These are phyloP conservation scores for Limnothrissa miodon DNA, from an alignment of 2,113 vertebrate species.

Conservation along the genomic window DNA sequence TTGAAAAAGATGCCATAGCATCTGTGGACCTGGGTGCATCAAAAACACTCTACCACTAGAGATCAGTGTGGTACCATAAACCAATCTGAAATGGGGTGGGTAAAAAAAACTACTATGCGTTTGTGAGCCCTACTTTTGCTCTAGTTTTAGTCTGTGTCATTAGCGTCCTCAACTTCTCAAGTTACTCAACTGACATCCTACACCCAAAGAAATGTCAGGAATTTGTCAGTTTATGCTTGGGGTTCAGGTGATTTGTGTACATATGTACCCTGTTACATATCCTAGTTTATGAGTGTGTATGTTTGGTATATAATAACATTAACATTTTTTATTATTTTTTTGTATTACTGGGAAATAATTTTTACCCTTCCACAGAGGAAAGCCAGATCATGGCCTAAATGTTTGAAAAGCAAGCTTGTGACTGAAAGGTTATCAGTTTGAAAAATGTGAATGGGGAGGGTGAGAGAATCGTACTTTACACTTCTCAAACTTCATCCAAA, in stretches of 20 bases:
- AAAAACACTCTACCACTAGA: conserved; percentile 50
- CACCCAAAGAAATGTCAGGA: conserved; percentile 14
- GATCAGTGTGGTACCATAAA: conserved; percentile 50
- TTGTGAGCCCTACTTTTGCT: too few relatives aligned
- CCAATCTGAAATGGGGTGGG: neutral
- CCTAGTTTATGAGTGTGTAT: neutral
- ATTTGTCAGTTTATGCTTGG: conserved; percentile 9
- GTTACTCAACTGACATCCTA: neutral
- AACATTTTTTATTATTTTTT: neutral
- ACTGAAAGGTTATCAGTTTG: too few relatives aligned
- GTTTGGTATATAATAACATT: neutral
- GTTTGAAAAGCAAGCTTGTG: too few relatives aligned
- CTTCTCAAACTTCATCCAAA: too few relatives aligned
- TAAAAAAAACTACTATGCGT: neutral
- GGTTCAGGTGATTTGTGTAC: conserved; percentile 2
- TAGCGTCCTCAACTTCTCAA: neutral
- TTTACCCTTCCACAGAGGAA: neutral
- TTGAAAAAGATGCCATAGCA: neutral
- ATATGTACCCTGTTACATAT: neutral
- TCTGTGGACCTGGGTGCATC: neutral
- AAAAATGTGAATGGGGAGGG: too few relatives aligned
- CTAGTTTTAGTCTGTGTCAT: neutral
- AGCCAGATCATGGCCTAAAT: too few relatives aligned
- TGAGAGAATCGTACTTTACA: too few relatives aligned
- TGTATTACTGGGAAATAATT: neutral